Evolutionary conservation across 2,888 invertebrate genomes (phyloP).

Genomic region (Nemapogon koenigi): DNA sequence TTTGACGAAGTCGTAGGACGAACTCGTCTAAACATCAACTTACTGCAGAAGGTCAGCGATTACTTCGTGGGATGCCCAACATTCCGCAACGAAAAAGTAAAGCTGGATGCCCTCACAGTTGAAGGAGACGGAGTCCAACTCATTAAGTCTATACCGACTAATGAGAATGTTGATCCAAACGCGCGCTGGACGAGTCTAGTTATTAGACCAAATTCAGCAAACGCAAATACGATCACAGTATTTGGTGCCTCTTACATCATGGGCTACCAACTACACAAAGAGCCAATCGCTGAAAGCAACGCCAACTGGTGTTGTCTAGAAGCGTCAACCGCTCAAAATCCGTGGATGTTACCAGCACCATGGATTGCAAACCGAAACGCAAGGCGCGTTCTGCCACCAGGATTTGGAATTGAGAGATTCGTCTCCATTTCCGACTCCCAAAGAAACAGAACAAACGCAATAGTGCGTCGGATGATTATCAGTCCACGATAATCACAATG

Average conservation of each 20-base stretch:
- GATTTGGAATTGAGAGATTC: neutral
- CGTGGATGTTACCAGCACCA: neutral
- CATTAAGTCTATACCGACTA: neutral
- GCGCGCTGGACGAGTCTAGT: neutral
- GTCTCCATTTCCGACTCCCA: conserved; percentile 6
- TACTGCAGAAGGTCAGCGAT: conserved; percentile 2
- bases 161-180: neutral
- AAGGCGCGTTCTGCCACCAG: neutral
- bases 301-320: conserved; percentile 3
- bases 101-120: conserved; percentile 13
- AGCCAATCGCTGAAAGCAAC: neutral
- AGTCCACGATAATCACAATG: too few relatives aligned
- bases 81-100: conserved; percentile 14
- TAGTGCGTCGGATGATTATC: conserved; percentile 1
- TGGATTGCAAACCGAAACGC: neutral
- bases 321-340: neutral
- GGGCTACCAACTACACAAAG: conserved; percentile 4
- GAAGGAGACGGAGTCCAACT: conserved; percentile 10
- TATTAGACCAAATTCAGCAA: conserved; percentile 4
- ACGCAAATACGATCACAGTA: conserved; percentile 1
- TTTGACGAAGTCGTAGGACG: conserved; percentile 3
- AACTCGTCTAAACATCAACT: conserved; percentile 4
- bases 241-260: conserved; percentile 8
- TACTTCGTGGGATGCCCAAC: conserved; percentile 12
- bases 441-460: conserved; percentile 1